Conservation (phyloP, 2,113 vertebrate species). For the Gambusia holbrooki region DNA sequence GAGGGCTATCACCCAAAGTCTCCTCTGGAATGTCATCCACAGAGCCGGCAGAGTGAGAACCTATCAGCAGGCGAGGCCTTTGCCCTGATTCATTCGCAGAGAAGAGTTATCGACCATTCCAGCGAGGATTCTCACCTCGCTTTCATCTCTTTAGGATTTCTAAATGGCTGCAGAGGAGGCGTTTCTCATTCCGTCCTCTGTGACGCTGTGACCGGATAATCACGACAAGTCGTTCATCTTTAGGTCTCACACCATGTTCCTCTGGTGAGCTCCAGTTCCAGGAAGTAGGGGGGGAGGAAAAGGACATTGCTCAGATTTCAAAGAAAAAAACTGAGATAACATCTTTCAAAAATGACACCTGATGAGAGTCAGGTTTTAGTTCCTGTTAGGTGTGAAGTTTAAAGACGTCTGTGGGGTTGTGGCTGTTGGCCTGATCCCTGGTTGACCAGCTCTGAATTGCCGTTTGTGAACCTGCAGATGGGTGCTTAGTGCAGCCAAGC, state of each 20-base stretch:
- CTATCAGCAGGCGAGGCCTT: slow-evolving; percentile 35
- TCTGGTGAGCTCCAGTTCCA: slow-evolving; percentile 18
- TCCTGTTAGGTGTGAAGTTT: neutral
- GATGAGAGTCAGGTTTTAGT: neutral
- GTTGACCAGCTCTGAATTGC: slow-evolving; percentile 1
- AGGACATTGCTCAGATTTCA: neutral
- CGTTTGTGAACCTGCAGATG: slow-evolving; percentile 43
- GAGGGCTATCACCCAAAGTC: slow-evolving; percentile 22
- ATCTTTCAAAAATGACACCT: slow-evolving; percentile 27
- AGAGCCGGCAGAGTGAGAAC: slow-evolving; percentile 19
- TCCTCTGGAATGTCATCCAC: slow-evolving; percentile 9
- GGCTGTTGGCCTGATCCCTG: slow-evolving; percentile 11
- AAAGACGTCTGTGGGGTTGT: neutral
- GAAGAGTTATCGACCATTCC: slow-evolving; percentile 21
- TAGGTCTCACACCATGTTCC: slow-evolving; percentile 5
- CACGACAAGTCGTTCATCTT: slow-evolving; percentile 6
- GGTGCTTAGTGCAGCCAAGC: slow-evolving; percentile 48
- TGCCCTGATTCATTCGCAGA: slow-evolving; percentile 31
- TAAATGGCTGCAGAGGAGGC: slow-evolving; percentile 14
- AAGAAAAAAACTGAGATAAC: slow-evolving; percentile 10
- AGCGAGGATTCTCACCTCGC: slow-evolving; percentile 1
- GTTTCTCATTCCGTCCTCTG: slow-evolving; percentile 18
- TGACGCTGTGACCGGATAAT: slow-evolving; percentile 36
- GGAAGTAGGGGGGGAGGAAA: neutral
- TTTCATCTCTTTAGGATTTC: slow-evolving; percentile 22